Evolutionary conservation across 1,140 invertebrate genomes (phyloP).

Genomic region (Anoplolepis gracilipes): DNA sequence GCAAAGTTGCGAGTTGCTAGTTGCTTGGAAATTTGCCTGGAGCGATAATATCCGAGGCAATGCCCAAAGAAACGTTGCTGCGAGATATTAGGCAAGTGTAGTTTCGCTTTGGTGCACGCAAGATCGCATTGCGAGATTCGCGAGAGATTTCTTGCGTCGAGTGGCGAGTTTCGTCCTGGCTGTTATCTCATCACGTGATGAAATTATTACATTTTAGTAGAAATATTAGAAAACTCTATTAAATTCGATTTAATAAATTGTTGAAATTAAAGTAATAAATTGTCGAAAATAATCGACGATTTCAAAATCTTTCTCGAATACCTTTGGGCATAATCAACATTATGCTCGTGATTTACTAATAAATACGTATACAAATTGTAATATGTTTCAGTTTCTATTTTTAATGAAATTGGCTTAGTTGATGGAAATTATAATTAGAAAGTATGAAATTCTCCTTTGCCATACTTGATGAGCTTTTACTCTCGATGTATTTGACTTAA

Average conservation of each 20-base stretch:
- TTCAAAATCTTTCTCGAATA: not conserved
- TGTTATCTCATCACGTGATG: not conserved
- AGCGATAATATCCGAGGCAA: conserved; percentile 28
- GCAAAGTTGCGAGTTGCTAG: conserved; percentile 51
- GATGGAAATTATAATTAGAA: conserved; percentile 11
- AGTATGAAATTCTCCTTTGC: not conserved
- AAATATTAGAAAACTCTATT: no score
- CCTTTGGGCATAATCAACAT: not conserved
- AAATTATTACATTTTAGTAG: not conserved
- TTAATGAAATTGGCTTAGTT: conserved; percentile 1
- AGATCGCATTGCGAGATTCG: not conserved
- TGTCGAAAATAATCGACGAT: not conserved
- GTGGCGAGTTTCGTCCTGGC: not conserved
- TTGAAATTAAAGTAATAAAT: no score
- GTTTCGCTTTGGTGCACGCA: not conserved
- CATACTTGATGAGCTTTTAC: not conserved
- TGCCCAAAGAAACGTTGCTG: conserved; percentile 42
- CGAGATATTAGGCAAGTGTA: conserved; percentile 1
- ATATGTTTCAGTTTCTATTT: conserved; percentile 3
- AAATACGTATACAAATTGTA: not conserved
- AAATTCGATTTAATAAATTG: not conserved
- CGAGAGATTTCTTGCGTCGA: conserved; percentile 44
- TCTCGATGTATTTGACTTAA: not conserved
- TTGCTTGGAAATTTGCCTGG: conserved; percentile 40
- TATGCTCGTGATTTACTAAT: not conserved